phyloP scores from a whole-genome alignment of 2,113 vertebrate genomes.

The Miniopterus natalensis region DNA sequence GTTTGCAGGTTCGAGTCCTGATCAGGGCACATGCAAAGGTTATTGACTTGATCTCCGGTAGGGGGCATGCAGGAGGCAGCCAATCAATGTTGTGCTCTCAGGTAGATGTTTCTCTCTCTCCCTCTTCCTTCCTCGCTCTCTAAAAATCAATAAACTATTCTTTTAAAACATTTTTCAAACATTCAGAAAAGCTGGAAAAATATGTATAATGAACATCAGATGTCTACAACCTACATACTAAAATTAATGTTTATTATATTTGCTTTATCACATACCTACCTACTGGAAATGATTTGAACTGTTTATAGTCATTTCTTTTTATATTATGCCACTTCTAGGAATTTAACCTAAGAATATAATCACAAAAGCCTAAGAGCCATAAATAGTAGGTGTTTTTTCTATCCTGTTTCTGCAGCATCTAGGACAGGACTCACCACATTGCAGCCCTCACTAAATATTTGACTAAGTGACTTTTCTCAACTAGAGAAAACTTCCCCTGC shows the following conservation, averaged over 20 bases:
- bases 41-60: no score
- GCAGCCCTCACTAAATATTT: not conserved
- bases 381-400: not conserved
- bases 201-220: not conserved
- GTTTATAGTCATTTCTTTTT: not conserved
- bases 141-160: no score
- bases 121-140: no score
- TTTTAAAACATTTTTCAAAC: not conserved
- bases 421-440: not conserved
- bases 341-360: not conserved
- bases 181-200: not conserved
- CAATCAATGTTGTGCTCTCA: no score
- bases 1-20: no score
- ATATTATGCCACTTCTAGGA: not conserved
- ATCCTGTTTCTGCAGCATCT: not conserved
- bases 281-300: not conserved
- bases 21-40: no score
- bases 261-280: not conserved
- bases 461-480: conserved; percentile 16
- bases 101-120: no score
- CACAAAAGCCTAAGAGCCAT: not conserved
- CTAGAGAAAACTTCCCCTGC: not conserved
- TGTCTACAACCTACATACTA: not conserved
- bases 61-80: no score
- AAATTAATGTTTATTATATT: conserved; percentile 21